phyloP scores from a whole-genome alignment of 2,888 invertebrate species.

The Heteromurus nitidus region DNA sequence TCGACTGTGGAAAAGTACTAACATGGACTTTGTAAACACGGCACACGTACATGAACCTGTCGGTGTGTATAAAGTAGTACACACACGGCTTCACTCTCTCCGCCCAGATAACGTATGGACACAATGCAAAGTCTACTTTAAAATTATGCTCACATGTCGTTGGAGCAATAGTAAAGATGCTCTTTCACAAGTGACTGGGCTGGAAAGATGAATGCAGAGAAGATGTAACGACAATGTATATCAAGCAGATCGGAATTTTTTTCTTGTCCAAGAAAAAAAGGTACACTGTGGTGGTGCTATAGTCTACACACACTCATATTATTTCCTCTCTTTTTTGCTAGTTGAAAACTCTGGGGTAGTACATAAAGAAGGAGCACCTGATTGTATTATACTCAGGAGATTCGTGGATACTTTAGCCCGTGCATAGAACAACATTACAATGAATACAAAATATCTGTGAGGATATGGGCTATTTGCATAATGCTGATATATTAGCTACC shows the following conservation, averaged over 20 bases:
- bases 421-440: constrained; percentile 30
- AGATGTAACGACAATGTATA: no score
- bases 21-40: background rate
- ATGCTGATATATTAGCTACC: constrained; percentile 70
- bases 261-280: background rate
- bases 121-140: background rate
- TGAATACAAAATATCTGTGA: constrained; percentile 59
- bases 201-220: background rate
- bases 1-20: background rate
- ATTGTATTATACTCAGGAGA: constrained; percentile 61
- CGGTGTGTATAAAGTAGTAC: background rate
- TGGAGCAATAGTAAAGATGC: background rate
- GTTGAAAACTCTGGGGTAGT: constrained; percentile 7
- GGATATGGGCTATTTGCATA: constrained; percentile 69
- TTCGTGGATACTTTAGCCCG: constrained; percentile 29
- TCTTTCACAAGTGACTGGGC: background rate
- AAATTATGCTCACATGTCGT: constrained; percentile 5
- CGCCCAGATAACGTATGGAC: no score
- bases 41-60: background rate
- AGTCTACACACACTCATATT: background rate
- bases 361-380: constrained; percentile 49
- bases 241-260: background rate
- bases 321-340: background rate
- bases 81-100: no score
- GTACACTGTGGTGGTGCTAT: background rate